Conservation (phyloP, 2,113 vertebrate genomes). For the Thryonomys swinderianus region DNA sequence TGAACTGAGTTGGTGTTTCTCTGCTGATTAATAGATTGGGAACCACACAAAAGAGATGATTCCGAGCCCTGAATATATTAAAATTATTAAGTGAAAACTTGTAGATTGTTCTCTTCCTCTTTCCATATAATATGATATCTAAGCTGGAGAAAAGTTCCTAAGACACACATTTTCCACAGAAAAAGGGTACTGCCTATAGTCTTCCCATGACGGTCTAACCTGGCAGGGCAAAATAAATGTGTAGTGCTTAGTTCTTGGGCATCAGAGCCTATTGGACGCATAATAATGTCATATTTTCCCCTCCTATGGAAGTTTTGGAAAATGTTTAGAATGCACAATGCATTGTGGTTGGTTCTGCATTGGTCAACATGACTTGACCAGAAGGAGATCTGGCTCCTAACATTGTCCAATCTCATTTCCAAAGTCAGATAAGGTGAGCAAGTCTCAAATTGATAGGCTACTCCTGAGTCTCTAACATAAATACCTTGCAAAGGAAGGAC, state of each 20-base stretch:
- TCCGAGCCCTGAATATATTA: neutral
- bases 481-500: neutral
- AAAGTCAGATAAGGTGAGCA: neutral
- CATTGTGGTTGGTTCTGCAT: neutral
- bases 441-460: neutral
- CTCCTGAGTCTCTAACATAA: neutral
- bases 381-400: neutral
- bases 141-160: neutral
- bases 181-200: neutral
- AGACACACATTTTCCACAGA: accelerated
- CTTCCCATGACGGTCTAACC: neutral
- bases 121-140: neutral
- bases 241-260: neutral
- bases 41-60: neutral
- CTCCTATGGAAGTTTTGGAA: neutral
- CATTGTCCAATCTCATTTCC: neutral
- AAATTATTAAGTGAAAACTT: neutral
- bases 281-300: neutral
- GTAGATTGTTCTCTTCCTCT: neutral
- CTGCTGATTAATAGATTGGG: neutral
- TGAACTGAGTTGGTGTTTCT: neutral
- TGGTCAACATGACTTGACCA: constrained; percentile 14
- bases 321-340: constrained; percentile 30
- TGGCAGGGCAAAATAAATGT: neutral
- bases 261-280: neutral